Percentiles rank a stretch among this genome's conserved stretches.
phyloP scores from a whole-genome alignment of 2,888 invertebrate species.

The Penaeus monodon region DNA sequence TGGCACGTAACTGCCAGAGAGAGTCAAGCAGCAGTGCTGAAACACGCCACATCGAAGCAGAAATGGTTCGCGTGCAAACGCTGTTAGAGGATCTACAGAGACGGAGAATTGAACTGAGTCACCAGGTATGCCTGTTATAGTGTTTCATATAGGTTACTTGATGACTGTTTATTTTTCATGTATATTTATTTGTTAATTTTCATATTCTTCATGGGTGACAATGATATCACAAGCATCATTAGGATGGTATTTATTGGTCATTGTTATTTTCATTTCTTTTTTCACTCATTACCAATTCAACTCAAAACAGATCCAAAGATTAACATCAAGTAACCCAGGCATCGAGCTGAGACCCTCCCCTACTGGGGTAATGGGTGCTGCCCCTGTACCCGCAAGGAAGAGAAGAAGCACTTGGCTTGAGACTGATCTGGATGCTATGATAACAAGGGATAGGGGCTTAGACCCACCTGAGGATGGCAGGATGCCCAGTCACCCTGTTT shows the following conservation, averaged over 20 bases:
- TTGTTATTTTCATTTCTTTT: no score
- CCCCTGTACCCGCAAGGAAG: slow-evolving; percentile 67
- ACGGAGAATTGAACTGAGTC: slow-evolving; percentile 86
- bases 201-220: no score
- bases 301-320: slow-evolving; percentile 52
- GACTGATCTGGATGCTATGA: slow-evolving; percentile 88
- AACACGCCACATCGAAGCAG: slow-evolving; percentile 73
- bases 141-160: neutral
- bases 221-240: no score
- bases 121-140: slow-evolving; percentile 77
- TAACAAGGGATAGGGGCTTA: slow-evolving; percentile 80
- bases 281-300: neutral
- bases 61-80: slow-evolving; percentile 85
- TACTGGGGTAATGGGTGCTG: slow-evolving; percentile 66
- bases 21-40: slow-evolving; percentile 50
- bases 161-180: neutral
- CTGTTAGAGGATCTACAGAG: slow-evolving; percentile 87
- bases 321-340: slow-evolving; percentile 58
- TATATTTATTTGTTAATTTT: neutral
- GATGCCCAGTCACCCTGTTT: slow-evolving; percentile 55
- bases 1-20: slow-evolving; percentile 58
- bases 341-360: slow-evolving; percentile 43
- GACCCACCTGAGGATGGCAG: slow-evolving; percentile 67
- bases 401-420: slow-evolving; percentile 84
- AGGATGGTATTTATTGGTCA: no score